Evolutionary conservation across 2,113 vertebrate species (phyloP).

Genomic region (Nerophis lumbriciformis): DNA sequence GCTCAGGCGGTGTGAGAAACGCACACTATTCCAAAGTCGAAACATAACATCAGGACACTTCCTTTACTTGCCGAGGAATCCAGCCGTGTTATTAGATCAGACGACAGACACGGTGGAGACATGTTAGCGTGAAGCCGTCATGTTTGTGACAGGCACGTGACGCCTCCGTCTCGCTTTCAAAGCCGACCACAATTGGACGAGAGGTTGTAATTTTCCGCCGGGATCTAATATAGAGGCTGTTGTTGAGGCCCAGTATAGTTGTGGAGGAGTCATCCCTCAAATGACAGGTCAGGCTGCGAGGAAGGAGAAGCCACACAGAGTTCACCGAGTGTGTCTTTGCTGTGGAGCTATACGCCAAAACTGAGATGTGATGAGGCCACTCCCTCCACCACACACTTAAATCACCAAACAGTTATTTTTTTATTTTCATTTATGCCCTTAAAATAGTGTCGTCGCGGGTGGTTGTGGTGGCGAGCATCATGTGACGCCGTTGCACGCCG

Average conservation of each 20-base stretch:
- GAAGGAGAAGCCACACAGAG: conserved; percentile 15
- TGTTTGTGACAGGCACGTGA: too few relatives aligned
- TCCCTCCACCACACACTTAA: too few relatives aligned
- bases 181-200: conserved; percentile 44
- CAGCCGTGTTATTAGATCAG: conserved; percentile 27
- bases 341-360: too few relatives aligned
- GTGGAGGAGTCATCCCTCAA: conserved; percentile 57
- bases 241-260: conserved; percentile 43
- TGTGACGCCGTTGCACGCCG: too few relatives aligned
- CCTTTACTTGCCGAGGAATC: conserved; percentile 9
- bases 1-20: too few relatives aligned
- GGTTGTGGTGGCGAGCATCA: conserved; percentile 55
- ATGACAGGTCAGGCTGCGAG: conserved; percentile 42
- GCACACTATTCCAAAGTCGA: neutral
- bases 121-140: neutral
- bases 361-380: too few relatives aligned
- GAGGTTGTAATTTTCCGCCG: conserved; percentile 55
- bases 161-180: too few relatives aligned
- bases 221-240: conserved; percentile 41
- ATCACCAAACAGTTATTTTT: too few relatives aligned
- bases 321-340: conserved; percentile 38
- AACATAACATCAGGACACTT: conserved; percentile 29
- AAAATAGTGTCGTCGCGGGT: conserved; percentile 12
- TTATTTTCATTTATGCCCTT: too few relatives aligned
- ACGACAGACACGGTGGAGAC: conserved; percentile 33